These are phyloP conservation scores for Danio choprae DNA, from an alignment of 2,797 vertebrate species.

Conservation along the genomic window DNA sequence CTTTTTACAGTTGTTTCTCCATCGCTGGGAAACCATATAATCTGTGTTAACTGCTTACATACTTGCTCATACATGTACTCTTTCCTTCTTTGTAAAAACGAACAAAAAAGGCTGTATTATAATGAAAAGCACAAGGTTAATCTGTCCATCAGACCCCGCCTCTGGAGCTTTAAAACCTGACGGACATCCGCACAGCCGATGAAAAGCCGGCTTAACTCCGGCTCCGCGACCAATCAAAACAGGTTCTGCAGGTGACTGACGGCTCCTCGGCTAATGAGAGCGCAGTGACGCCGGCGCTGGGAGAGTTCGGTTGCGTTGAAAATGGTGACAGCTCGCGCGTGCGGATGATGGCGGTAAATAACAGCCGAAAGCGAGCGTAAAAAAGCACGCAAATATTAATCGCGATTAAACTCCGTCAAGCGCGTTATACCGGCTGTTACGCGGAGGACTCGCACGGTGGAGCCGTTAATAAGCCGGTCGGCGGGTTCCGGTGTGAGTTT, in stretches of 20 bases:
- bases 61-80: background rate
- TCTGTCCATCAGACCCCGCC: slow-evolving; percentile 22
- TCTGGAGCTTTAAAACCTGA: slow-evolving; percentile 49
- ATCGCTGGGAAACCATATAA: background rate
- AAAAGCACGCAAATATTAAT: slow-evolving; percentile 7
- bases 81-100: background rate
- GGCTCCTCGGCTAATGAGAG: slow-evolving; percentile 58
- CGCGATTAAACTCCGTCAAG: background rate
- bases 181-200: slow-evolving; percentile 49
- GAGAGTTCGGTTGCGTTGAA: slow-evolving; percentile 71
- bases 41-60: background rate
- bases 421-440: background rate
- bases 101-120: background rate
- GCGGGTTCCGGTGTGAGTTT: slow-evolving; percentile 12
- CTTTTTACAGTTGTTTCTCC: background rate
- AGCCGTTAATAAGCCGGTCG: slow-evolving; percentile 17
- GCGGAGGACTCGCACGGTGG: background rate
- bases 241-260: slow-evolving; percentile 17
- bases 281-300: slow-evolving; percentile 4
- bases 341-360: slow-evolving; percentile 87
- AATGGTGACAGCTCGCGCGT: slow-evolving; percentile 86
- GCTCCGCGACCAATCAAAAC: slow-evolving; percentile 12
- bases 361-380: slow-evolving; percentile 65
- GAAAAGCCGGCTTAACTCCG: background rate
- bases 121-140: background rate